A percentile compares a stretch with the other conserved stretches of the same genome.
phyloP scores from a whole-genome alignment of 1,140 invertebrate genomes.

The Lasioglossum albipes region DNA sequence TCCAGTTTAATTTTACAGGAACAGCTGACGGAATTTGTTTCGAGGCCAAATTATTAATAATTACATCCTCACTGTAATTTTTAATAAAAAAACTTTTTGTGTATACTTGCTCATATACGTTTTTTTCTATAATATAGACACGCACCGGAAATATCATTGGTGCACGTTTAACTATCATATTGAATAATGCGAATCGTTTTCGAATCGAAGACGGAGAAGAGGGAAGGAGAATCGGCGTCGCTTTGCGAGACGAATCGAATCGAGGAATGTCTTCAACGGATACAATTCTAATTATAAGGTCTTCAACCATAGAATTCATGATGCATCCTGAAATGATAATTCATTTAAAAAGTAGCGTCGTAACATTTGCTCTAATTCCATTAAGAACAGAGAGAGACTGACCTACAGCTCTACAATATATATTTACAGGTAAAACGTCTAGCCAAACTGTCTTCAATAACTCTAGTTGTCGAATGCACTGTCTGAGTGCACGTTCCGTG shows the following conservation, averaged over 20 bases:
- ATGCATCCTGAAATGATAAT: slow-evolving; percentile 78
- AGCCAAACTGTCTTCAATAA: slow-evolving; percentile 93
- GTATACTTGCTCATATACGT: slow-evolving; percentile 4
- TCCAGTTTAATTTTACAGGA: slow-evolving; percentile 52
- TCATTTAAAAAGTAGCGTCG: slow-evolving; percentile 15
- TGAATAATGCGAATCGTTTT: no score
- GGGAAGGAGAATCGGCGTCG: no score
- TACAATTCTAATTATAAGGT: slow-evolving; percentile 82
- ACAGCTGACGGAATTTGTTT: slow-evolving; percentile 22
- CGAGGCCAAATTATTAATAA: slow-evolving; percentile 24
- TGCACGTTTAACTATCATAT: slow-evolving; percentile 80
- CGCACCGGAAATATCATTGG: slow-evolving; percentile 82
- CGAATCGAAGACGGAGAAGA: no score
- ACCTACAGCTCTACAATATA: slow-evolving; percentile 85
- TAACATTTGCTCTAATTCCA: slow-evolving; percentile 43
- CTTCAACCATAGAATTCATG: slow-evolving; percentile 83
- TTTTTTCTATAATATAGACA: slow-evolving; percentile 31
- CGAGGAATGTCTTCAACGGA: slow-evolving; percentile 86
- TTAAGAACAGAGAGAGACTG: slow-evolving; percentile 34
- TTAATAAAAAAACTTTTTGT: slow-evolving; percentile 23
- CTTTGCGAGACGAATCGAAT: no score
- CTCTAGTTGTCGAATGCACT: slow-evolving; percentile 91
- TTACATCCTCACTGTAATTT: slow-evolving; percentile 5
- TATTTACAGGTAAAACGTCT: slow-evolving; percentile 85
- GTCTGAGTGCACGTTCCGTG: slow-evolving; percentile 87